Conservation (phyloP, 2,888 invertebrate genomes). For the Lepidonotus clava region DNA sequence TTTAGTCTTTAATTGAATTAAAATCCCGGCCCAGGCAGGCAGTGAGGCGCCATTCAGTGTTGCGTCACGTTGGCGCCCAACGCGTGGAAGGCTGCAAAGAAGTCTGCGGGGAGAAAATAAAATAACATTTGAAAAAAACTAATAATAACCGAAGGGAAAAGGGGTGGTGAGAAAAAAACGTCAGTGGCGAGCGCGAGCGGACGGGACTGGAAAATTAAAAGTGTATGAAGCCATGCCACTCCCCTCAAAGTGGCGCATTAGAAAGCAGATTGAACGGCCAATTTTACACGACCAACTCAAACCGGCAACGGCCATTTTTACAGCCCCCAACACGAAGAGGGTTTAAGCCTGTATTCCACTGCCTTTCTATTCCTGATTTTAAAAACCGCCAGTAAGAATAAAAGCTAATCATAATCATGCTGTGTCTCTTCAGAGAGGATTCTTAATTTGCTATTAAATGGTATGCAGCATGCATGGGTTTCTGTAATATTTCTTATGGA, state of each 20-base stretch:
- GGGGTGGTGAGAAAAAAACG: not conserved
- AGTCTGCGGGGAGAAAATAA: not conserved
- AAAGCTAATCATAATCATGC: too few species aligned
- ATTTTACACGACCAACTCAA: too few species aligned
- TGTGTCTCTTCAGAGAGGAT: too few species aligned
- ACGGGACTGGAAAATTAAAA: not conserved
- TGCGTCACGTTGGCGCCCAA: not conserved
- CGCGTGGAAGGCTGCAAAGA: not conserved
- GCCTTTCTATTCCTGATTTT: too few species aligned
- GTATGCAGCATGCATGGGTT: too few species aligned
- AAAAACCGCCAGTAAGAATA: too few species aligned
- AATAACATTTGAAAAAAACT: not conserved
- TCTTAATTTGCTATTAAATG: too few species aligned
- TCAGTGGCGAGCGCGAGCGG: too few species aligned
- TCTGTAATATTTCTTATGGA: too few species aligned
- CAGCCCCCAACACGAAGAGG: not conserved
- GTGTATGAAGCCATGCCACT: not conserved
- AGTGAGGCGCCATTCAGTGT: not conserved
- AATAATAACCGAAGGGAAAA: not conserved
- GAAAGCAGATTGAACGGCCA: too few species aligned
- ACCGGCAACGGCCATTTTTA: not conserved
- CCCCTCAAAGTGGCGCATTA: not conserved
- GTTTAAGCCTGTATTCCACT: too few species aligned
- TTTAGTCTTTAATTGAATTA: constrained; percentile 50
- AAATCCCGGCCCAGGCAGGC: constrained; percentile 8